Percentiles rank a stretch among this genome's conserved stretches.
phyloP scores from a whole-genome alignment of 2,888 invertebrate species.

The Heliconius aoede region DNA sequence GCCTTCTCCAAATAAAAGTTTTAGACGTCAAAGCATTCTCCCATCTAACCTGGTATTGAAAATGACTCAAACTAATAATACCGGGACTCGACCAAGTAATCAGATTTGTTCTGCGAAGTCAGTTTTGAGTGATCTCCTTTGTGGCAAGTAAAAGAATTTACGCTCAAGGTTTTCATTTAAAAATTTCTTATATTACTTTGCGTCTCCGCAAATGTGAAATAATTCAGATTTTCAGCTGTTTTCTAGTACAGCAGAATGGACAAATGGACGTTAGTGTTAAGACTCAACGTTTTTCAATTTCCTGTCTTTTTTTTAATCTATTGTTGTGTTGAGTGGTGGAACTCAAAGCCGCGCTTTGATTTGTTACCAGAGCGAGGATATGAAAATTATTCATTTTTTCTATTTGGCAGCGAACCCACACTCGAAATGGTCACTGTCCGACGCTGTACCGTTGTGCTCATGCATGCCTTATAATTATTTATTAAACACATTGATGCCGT shows the following conservation, averaged over 20 bases:
- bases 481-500: no score
- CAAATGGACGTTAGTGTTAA: background rate
- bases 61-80: conserved; percentile 8
- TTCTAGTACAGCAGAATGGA: background rate
- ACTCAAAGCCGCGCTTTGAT: background rate
- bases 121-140: conserved; percentile 1
- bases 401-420: no score
- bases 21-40: background rate
- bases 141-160: conserved; percentile 5
- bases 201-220: background rate
- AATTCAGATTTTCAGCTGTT: no score
- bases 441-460: no score
- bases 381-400: no score
- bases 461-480: no score
- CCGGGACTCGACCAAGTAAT: conserved; percentile 5
- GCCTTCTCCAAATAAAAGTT: conserved; percentile 1
- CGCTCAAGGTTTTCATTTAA: background rate
- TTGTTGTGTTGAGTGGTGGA: background rate
- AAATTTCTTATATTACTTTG: background rate
- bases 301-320: background rate
- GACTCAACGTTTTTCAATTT: background rate
- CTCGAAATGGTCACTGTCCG: no score
- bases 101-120: conserved; percentile 17
- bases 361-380: no score
- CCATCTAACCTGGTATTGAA: background rate